phyloP scores from a whole-genome alignment of 2,888 invertebrate species.

The Orthosia gothica region DNA sequence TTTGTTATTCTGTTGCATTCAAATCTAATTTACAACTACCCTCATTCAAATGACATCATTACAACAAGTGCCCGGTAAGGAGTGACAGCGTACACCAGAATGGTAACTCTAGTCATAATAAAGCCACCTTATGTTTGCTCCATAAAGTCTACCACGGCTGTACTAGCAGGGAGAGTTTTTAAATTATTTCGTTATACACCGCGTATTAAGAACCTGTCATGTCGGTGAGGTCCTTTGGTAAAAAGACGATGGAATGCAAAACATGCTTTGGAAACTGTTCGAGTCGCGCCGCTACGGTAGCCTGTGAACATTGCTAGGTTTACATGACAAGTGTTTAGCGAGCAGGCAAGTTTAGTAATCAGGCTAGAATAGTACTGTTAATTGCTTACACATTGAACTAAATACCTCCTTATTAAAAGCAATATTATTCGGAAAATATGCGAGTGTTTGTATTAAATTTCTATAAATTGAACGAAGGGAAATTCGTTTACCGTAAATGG shows the following conservation, averaged over 20 bases:
- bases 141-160: slow-evolving; percentile 55
- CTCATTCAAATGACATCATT: slow-evolving; percentile 82
- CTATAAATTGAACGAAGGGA: slow-evolving; percentile 40
- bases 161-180: slow-evolving; percentile 17
- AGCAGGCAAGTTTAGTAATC: slow-evolving; percentile 65
- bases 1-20: slow-evolving; percentile 71
- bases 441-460: slow-evolving; percentile 31
- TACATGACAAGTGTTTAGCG: slow-evolving; percentile 71
- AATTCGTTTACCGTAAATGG: slow-evolving; percentile 28
- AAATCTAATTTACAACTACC: slow-evolving; percentile 79
- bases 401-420: slow-evolving; percentile 54
- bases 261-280: neutral
- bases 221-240: neutral
- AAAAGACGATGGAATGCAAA: slow-evolving; percentile 47
- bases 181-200: slow-evolving; percentile 39
- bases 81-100: slow-evolving; percentile 72
- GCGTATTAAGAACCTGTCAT: neutral
- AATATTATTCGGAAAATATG: slow-evolving; percentile 58
- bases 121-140: slow-evolving; percentile 70
- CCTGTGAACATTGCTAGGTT: slow-evolving; percentile 60
- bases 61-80: slow-evolving; percentile 70
- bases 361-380: slow-evolving; percentile 64
- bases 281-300: slow-evolving; percentile 19
- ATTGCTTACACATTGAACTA: slow-evolving; percentile 66
- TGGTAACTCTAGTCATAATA: slow-evolving; percentile 74